Conservation (phyloP, 2,888 invertebrate genomes). For the Omphaloscelis lunosa region DNA sequence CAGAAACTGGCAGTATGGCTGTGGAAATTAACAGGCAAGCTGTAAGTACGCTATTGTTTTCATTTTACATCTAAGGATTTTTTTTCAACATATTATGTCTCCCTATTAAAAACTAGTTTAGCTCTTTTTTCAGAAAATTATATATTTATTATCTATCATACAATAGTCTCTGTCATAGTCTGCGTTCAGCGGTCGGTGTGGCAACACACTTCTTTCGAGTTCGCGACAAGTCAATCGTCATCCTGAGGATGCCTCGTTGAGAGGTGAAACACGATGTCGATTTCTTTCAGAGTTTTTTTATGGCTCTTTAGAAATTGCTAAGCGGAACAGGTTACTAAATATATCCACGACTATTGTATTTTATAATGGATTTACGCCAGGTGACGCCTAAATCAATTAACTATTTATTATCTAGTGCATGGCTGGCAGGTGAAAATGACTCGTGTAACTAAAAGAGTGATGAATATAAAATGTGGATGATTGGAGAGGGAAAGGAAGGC, state of each 20-base stretch:
- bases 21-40: constrained; percentile 76
- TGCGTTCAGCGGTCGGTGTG: no score
- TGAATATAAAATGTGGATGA: background rate
- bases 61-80: background rate
- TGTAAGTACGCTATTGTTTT: constrained; percentile 69
- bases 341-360: no score
- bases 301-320: no score
- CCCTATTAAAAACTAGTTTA: background rate
- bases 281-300: no score
- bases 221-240: no score
- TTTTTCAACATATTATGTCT: background rate
- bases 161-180: no score
- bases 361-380: no score
- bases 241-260: no score
- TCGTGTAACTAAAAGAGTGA: background rate
- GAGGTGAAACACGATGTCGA: no score
- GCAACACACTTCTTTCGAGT: no score
- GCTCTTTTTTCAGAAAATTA: background rate
- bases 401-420: background rate
- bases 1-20: constrained; percentile 82
- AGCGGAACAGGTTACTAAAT: no score
- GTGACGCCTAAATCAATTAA: no score
- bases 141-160: background rate
- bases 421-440: background rate
- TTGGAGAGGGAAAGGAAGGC: background rate